These are phyloP conservation scores for Entomobrya multifasciata DNA, from an alignment of 2,888 invertebrate species.

Conservation along the genomic window DNA sequence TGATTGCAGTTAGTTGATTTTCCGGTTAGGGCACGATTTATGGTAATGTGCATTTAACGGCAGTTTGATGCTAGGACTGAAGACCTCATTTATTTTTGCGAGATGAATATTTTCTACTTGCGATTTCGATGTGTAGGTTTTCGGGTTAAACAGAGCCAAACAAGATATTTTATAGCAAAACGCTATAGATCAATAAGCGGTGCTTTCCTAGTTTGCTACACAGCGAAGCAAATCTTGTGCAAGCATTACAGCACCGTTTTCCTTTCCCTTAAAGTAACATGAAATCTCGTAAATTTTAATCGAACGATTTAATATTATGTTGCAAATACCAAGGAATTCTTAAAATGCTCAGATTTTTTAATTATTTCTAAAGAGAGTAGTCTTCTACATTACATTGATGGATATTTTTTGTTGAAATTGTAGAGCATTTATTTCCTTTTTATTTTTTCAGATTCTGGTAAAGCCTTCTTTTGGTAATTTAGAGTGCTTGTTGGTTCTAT, in stretches of 20 bases:
- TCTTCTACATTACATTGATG: no score
- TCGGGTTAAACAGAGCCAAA: conserved; percentile 9
- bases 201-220: no score
- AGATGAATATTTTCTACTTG: neutral
- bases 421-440: neutral
- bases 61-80: conserved; percentile 39
- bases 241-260: no score
- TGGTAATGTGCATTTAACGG: conserved; percentile 66
- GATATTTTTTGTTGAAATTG: no score
- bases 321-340: no score
- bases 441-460: conserved; percentile 57
- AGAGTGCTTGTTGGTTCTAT: conserved; percentile 52
- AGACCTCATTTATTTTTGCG: conserved; percentile 7
- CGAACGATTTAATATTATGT: no score
- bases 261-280: no score
- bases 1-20: conserved; percentile 63
- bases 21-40: conserved; percentile 64
- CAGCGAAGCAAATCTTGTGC: no score
- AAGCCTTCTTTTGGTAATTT: conserved; percentile 60
- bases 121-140: conserved; percentile 12
- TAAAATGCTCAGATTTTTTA: no score
- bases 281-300: no score
- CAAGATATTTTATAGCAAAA: neutral
- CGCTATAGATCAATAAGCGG: no score
- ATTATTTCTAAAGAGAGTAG: no score